These are phyloP conservation scores for Pseudorhiza aurosa DNA, from an alignment of 30 jellyfish, hydroid and myxozoan genomes.

Conservation along the genomic window DNA sequence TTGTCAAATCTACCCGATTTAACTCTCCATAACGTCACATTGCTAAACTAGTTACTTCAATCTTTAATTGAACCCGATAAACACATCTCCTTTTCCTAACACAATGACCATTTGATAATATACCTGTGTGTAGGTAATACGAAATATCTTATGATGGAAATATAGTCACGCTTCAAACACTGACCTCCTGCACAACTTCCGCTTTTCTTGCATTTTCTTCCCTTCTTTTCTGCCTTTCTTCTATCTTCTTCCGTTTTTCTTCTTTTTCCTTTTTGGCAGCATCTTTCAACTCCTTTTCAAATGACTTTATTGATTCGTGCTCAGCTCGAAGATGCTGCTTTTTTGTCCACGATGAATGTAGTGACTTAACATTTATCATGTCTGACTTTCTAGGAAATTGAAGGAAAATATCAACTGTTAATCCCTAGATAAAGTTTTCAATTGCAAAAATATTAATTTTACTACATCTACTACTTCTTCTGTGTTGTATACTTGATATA, in stretches of 20 bases:
- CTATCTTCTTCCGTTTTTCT: constrained; percentile 64
- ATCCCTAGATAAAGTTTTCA: too few relatives aligned
- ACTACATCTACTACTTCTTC: too few relatives aligned
- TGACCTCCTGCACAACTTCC: constrained; percentile 91
- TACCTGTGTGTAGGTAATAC: too few relatives aligned
- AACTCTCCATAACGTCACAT: too few relatives aligned
- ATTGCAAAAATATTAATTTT: too few relatives aligned
- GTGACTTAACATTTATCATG: constrained; percentile 85
- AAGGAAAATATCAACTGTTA: too few relatives aligned
- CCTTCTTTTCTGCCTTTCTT: constrained; percentile 77
- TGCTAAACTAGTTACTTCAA: too few relatives aligned
- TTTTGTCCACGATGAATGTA: constrained; percentile 85
- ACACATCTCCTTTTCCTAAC: too few relatives aligned
- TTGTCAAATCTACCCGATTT: too few relatives aligned
- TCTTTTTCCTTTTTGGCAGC: constrained; percentile 76
- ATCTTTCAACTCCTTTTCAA: constrained; percentile 80
- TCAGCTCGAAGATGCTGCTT: constrained; percentile 73
- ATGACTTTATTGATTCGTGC: constrained; percentile 51
- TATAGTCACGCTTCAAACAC: not conserved
- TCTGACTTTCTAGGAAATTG: constrained; percentile 88
- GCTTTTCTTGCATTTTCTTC: constrained; percentile 88
- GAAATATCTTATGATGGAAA: too few relatives aligned
- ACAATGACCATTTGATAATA: not conserved
- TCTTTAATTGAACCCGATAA: too few relatives aligned
- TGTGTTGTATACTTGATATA: too few relatives aligned